Conservation (phyloP, 2,888 invertebrate species). For the Plagodis pulveraria region DNA sequence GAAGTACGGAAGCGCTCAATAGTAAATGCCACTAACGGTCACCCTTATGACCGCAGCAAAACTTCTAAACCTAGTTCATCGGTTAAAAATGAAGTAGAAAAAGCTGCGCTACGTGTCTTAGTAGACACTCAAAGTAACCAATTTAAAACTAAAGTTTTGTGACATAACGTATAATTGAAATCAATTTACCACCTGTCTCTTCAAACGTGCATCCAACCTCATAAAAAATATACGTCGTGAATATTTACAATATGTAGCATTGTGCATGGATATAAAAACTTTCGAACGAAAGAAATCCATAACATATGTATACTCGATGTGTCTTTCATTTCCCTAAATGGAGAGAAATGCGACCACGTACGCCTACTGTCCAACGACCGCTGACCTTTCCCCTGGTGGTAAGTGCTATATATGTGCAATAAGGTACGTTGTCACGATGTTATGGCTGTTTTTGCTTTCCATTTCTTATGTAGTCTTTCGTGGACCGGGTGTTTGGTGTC, state of each 20-base stretch:
- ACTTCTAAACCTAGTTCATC: too few species aligned
- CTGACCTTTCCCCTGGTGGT: conserved; percentile 48
- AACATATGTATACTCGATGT: conserved; percentile 44
- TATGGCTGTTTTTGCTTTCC: conserved; percentile 36
- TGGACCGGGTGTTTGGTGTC: not conserved
- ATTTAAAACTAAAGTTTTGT: too few species aligned
- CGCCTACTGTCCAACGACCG: conserved; percentile 49
- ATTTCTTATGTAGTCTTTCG: conserved; percentile 33
- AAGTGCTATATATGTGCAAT: conserved; percentile 7
- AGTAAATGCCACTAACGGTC: too few species aligned
- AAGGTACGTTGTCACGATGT: not conserved
- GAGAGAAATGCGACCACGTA: conserved; percentile 62
- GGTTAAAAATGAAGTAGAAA: too few species aligned
- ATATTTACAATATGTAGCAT: not conserved
- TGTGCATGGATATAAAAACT: not conserved
- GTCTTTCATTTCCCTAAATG: conserved; percentile 59
- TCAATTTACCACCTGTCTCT: too few species aligned
- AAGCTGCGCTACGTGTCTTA: too few species aligned
- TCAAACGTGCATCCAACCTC: too few species aligned
- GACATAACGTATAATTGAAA: too few species aligned
- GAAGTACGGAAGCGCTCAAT: too few species aligned
- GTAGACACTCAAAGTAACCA: too few species aligned
- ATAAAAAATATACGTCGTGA: too few species aligned
- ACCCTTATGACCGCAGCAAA: too few species aligned
- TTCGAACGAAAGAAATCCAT: conserved; percentile 28